Evolutionary conservation across 2,113 vertebrate genomes (phyloP).

Genomic region (Pseudopodoces humilis): DNA sequence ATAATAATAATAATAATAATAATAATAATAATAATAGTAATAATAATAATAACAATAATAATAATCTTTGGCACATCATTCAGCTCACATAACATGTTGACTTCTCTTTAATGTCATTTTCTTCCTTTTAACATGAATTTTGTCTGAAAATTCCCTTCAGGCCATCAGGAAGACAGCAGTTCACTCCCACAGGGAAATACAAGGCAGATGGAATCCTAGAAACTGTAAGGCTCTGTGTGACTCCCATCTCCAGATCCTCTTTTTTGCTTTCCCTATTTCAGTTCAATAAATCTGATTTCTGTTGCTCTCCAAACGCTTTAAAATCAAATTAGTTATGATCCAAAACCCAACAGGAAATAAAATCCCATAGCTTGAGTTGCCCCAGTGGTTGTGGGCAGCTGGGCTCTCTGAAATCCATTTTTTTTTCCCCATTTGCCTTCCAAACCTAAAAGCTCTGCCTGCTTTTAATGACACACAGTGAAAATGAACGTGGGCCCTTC

Average conservation of each 20-base stretch:
- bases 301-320: background rate
- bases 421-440: background rate
- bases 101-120: background rate
- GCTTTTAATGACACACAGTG: background rate
- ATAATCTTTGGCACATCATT: background rate
- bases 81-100: background rate
- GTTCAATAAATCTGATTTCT: background rate
- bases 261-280: background rate
- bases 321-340: background rate
- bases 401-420: background rate
- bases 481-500: background rate
- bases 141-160: slow-evolving; percentile 72
- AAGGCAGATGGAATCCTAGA: slow-evolving; percentile 91
- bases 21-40: too few species aligned
- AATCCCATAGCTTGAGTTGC: background rate
- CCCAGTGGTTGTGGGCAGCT: background rate
- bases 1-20: background rate
- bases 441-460: background rate
- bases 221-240: slow-evolving; percentile 78
- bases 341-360: background rate
- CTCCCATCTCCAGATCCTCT: background rate
- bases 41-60: background rate
- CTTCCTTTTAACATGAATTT: background rate
- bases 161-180: slow-evolving; percentile 84
- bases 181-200: slow-evolving; percentile 84